These are phyloP conservation scores for Sebastes vulpes DNA, from an alignment of 2,797 vertebrate genomes.

Conservation along the genomic window DNA sequence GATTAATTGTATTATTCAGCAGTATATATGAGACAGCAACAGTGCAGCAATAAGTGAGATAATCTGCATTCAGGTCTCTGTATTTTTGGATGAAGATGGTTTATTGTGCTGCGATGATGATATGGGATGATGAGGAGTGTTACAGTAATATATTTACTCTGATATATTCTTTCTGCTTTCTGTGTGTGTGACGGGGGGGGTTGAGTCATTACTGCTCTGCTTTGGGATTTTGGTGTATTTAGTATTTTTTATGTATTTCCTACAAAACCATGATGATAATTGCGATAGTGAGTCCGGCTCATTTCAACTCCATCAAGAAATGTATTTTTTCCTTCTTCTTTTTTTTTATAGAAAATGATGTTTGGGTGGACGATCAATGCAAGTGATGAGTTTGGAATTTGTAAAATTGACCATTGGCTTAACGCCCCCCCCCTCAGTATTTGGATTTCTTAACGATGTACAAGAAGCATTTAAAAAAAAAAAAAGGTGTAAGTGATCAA, in stretches of 20 bases:
- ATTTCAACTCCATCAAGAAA: slow-evolving; percentile 14
- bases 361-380: neutral
- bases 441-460: neutral
- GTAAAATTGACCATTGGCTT: neutral
- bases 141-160: slow-evolving; percentile 35
- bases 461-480: neutral
- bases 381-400: neutral
- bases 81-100: neutral
- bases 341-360: neutral
- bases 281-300: neutral
- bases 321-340: neutral
- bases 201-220: neutral
- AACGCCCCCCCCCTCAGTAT: neutral
- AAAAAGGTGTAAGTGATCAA: neutral
- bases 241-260: slow-evolving; percentile 13
- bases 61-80: neutral
- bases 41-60: neutral
- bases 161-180: neutral
- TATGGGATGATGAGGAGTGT: neutral
- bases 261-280: neutral
- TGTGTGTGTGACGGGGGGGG: neutral
- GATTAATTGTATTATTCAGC: neutral
- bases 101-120: neutral
- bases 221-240: slow-evolving; percentile 8
- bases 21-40: neutral